These are phyloP conservation scores for Muscidifurax raptorellus DNA, from an alignment of 1,140 invertebrate genomes.

Conservation along the genomic window DNA sequence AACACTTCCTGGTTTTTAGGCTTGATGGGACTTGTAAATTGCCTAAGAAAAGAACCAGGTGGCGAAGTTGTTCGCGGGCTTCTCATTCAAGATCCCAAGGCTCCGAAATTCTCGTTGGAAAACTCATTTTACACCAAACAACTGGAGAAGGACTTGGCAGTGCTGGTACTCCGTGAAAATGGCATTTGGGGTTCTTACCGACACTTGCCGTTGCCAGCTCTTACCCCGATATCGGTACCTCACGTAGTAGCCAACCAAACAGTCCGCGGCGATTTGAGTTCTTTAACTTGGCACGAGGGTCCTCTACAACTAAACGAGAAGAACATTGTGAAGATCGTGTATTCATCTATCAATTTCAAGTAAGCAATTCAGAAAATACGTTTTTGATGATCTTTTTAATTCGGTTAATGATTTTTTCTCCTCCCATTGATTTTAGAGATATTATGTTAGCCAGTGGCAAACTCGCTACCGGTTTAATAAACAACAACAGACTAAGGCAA, in stretches of 20 bases:
- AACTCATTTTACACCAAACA: constrained; percentile 80
- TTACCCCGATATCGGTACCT: constrained; percentile 29
- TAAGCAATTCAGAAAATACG: no score
- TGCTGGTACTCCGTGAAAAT: constrained; percentile 83
- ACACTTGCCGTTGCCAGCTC: constrained; percentile 77
- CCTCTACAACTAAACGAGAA: constrained; percentile 53
- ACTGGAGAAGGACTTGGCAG: constrained; percentile 82
- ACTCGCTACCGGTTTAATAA: constrained; percentile 78
- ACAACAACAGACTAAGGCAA: constrained; percentile 67
- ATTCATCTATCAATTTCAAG: no score
- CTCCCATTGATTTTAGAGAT: constrained; percentile 78
- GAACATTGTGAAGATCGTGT: no score
- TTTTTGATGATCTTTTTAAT: no score
- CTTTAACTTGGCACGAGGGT: constrained; percentile 87
- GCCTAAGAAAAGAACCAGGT: constrained; percentile 82
- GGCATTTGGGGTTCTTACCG: constrained; percentile 88
- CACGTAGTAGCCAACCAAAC: constrained; percentile 73
- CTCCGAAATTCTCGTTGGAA: constrained; percentile 80
- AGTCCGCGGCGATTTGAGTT: constrained; percentile 88
- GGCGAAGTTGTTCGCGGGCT: constrained; percentile 80
- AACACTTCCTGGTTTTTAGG: constrained; percentile 72
- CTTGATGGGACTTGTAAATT: constrained; percentile 88
- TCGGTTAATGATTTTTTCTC: no score
- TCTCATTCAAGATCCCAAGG: constrained; percentile 80
- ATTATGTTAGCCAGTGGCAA: constrained; percentile 85